phyloP scores from a whole-genome alignment of 2,113 vertebrate species.

The Eleginops maclovinus region DNA sequence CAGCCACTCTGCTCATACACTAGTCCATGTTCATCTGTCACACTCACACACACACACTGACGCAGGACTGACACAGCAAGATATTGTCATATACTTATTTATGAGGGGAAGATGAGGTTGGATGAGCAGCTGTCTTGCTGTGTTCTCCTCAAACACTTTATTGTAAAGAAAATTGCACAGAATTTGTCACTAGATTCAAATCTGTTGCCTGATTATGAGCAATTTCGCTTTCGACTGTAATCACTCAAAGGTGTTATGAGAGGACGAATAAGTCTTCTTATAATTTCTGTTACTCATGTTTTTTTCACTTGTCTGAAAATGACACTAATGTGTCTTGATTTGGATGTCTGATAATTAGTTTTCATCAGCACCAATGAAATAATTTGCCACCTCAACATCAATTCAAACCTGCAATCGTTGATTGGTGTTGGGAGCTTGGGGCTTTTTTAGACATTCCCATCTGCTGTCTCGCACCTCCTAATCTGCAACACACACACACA shows the following conservation, averaged over 20 bases:
- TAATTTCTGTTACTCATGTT: background rate
- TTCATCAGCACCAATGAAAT: slow-evolving; percentile 66
- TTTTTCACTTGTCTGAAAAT: slow-evolving; percentile 3
- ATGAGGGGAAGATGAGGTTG: slow-evolving; percentile 56
- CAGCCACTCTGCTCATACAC: slow-evolving; percentile 71
- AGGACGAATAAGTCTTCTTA: background rate
- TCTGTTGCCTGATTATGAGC: slow-evolving; percentile 4
- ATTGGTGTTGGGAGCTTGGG: slow-evolving; percentile 74
- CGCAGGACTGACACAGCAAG: slow-evolving; percentile 59
- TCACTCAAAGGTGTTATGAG: background rate
- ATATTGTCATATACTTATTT: slow-evolving; percentile 62
- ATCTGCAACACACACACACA: slow-evolving; percentile 71
- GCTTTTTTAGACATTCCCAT: slow-evolving; percentile 84
- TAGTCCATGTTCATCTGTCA: slow-evolving; percentile 76
- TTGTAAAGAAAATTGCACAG: slow-evolving; percentile 13
- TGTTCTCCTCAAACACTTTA: slow-evolving; percentile 5
- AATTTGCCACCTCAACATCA: slow-evolving; percentile 66
- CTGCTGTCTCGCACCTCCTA: slow-evolving; percentile 87
- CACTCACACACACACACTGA: slow-evolving; percentile 30
- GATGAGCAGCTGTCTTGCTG: slow-evolving; percentile 56
- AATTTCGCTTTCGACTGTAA: background rate
- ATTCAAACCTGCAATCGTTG: slow-evolving; percentile 56
- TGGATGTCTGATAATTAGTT: slow-evolving; percentile 44
- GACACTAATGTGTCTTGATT: slow-evolving; percentile 3
- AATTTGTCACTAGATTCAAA: background rate